These are phyloP conservation scores for Phalacrocorax pelagicus DNA, from an alignment of 2,113 vertebrate species.

Conservation along the genomic window DNA sequence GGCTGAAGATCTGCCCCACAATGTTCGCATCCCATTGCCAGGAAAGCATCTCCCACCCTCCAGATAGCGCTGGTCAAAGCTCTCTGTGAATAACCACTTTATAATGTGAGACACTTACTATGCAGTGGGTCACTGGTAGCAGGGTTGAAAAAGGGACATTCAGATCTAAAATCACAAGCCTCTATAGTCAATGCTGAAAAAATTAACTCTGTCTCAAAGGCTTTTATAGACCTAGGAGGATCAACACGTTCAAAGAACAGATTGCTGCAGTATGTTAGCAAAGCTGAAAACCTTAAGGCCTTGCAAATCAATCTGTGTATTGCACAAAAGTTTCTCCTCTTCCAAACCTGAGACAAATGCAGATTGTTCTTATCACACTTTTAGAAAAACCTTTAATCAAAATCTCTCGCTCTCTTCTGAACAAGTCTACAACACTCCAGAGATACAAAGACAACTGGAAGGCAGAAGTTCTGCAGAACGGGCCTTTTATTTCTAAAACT, in stretches of 20 bases:
- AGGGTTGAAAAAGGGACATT: constrained; percentile 57
- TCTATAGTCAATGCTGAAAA: not conserved
- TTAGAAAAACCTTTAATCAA: not conserved
- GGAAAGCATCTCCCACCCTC: constrained; percentile 50
- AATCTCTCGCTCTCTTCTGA: not conserved
- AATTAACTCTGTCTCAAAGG: constrained; percentile 16
- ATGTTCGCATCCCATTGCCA: not conserved
- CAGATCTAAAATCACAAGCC: constrained; percentile 22
- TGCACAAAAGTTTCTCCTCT: not conserved
- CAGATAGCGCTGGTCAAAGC: constrained; percentile 8
- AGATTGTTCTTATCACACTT: not conserved
- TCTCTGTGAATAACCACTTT: constrained; percentile 55
- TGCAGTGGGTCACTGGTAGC: constrained; percentile 51
- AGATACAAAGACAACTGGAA: not conserved
- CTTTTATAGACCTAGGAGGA: not conserved
- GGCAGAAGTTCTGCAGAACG: not conserved
- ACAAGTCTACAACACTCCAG: not conserved
- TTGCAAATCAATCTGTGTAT: not conserved
- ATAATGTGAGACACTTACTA: constrained; percentile 28
- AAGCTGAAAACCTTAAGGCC: not conserved
- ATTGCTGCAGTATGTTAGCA: not conserved
- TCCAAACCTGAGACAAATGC: not conserved
- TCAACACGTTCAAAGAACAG: not conserved
- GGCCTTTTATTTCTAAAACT: not conserved
- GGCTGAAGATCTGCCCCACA: not conserved